phyloP scores from a whole-genome alignment of 2,888 invertebrate genomes.

The Rotaria magnacalcarata region DNA sequence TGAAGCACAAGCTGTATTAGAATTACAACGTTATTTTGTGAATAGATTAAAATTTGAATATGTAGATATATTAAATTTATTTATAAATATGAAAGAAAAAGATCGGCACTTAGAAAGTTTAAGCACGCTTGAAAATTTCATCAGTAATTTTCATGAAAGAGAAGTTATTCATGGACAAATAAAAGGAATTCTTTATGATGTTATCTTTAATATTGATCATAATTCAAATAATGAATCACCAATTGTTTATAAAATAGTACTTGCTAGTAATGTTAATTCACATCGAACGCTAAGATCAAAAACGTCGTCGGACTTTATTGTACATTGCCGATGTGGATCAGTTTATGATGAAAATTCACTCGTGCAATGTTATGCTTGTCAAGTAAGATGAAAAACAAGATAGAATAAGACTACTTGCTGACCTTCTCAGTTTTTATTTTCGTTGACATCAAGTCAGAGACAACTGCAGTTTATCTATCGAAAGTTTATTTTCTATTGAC shows the following conservation, averaged over 20 bases:
- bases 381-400: not conserved
- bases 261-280: not conserved
- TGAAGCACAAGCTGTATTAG: not conserved
- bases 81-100: not conserved
- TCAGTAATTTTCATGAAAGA: not conserved
- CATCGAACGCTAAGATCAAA: not conserved
- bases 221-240: not conserved
- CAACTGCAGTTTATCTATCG: too few species aligned
- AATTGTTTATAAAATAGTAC: not conserved
- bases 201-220: not conserved
- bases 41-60: not conserved
- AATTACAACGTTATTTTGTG: not conserved
- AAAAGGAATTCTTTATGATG: not conserved
- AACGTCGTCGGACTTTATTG: not conserved
- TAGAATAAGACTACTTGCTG: too few species aligned
- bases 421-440: too few species aligned
- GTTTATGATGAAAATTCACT: not conserved
- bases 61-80: not conserved
- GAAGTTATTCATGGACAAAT: not conserved
- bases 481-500: too few species aligned
- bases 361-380: slow-evolving; percentile 33
- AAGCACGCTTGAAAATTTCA: not conserved
- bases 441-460: too few species aligned
- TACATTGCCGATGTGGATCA: slow-evolving; percentile 28
- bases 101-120: not conserved